Evolutionary conservation across 2,113 vertebrate species (phyloP).

Genomic region (Electrona antarctica): DNA sequence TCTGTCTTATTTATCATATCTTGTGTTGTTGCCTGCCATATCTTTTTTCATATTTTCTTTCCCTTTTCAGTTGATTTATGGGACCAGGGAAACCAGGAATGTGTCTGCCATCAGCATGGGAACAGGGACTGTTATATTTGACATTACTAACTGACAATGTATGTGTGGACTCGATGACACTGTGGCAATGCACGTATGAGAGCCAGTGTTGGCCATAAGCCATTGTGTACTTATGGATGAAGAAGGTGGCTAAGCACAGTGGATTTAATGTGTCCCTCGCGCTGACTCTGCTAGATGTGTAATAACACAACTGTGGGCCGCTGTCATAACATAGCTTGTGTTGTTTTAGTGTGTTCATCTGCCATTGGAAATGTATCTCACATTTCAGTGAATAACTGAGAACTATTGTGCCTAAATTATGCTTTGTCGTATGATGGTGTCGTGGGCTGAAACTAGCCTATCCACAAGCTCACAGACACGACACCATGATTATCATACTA

Average conservation of each 20-base stretch:
- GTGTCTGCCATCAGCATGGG: constrained; percentile 86
- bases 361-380: constrained; percentile 17
- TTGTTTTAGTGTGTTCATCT: constrained; percentile 53
- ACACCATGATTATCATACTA: too few relatives aligned
- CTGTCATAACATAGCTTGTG: constrained; percentile 49
- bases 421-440: too few relatives aligned
- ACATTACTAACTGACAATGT: constrained; percentile 82
- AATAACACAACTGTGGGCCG: constrained; percentile 43
- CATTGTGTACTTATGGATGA: constrained; percentile 54
- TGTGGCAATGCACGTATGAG: constrained; percentile 46
- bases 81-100: constrained; percentile 86
- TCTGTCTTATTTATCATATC: constrained; percentile 25
- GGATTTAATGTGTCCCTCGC: constrained; percentile 48
- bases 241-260: constrained; percentile 54
- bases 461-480: too few relatives aligned
- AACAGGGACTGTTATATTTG: constrained; percentile 74
- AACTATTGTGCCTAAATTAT: not conserved
- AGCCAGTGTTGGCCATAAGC: constrained; percentile 44
- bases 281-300: constrained; percentile 60
- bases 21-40: constrained; percentile 60
- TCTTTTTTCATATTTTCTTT: constrained; percentile 79
- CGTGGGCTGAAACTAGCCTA: too few relatives aligned
- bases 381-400: constrained; percentile 26
- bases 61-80: constrained; percentile 90
- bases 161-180: constrained; percentile 82